These are phyloP conservation scores for Drosophila mauritiana DNA, from an alignment of 1,140 invertebrate genomes.

Conservation along the genomic window DNA sequence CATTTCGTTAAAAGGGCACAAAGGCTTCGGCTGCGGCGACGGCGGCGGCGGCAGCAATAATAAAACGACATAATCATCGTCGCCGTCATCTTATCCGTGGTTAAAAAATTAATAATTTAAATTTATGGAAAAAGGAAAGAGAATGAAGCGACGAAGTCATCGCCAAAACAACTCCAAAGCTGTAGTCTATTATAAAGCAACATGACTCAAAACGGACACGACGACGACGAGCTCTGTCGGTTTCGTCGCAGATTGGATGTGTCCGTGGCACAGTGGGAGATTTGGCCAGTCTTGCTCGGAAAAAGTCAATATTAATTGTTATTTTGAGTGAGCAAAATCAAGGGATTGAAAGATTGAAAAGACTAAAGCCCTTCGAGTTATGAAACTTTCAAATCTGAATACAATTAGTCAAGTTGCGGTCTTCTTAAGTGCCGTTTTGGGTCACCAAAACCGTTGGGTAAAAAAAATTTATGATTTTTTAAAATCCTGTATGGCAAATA, in stretches of 20 bases:
- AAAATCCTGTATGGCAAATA: too few relatives aligned
- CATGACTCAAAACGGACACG: conserved; percentile 59
- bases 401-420: not conserved
- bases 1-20: conserved; percentile 80
- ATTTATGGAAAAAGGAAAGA: conserved; percentile 81
- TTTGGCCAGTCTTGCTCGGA: not conserved
- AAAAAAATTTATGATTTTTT: too few relatives aligned
- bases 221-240: conserved; percentile 28
- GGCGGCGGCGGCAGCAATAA: conserved; percentile 62
- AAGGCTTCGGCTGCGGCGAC: conserved; percentile 42
- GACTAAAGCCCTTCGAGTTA: not conserved
- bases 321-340: not conserved
- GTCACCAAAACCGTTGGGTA: not conserved
- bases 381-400: not conserved
- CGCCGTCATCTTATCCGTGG: conserved; percentile 79
- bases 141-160: conserved; percentile 80
- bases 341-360: not conserved
- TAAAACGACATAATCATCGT: conserved; percentile 82
- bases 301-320: conserved; percentile 4
- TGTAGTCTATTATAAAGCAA: conserved; percentile 77
- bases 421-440: not conserved
- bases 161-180: conserved; percentile 76
- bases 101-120: conserved; percentile 82
- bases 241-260: conserved; percentile 42
- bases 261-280: conserved; percentile 9